A percentile compares a stretch with the other conserved stretches of the same genome.
phyloP scores from a whole-genome alignment of 2,113 vertebrate genomes.

The Notechis scutatus region DNA sequence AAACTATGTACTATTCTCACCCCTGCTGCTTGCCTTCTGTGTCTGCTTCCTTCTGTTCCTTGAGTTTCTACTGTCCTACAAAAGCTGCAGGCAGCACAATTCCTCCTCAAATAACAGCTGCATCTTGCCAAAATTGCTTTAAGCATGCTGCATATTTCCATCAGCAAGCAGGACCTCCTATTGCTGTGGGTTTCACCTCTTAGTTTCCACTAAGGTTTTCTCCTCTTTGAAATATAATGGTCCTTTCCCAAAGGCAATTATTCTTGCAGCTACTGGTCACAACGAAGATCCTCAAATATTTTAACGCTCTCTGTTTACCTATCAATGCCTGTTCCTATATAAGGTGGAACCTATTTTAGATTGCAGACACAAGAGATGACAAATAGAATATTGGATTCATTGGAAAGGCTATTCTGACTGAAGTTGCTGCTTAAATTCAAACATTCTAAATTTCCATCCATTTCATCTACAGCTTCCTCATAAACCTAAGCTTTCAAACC shows the following conservation, averaged over 20 bases:
- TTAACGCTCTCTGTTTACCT: neutral
- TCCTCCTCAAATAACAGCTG: neutral
- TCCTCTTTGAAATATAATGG: neutral
- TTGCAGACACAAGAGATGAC: neutral
- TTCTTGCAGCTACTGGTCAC: neutral
- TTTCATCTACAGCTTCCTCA: neutral
- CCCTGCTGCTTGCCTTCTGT: neutral
- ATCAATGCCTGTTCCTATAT: neutral
- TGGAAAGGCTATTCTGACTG: neutral
- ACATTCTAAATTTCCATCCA: neutral
- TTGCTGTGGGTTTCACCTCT: neutral
- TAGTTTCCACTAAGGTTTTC: neutral
- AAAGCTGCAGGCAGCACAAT: neutral
- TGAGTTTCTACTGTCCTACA: neutral
- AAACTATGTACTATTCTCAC: neutral
- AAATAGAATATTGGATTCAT: neutral
- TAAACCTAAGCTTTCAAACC: neutral
- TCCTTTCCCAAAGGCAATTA: neutral
- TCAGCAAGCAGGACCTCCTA: neutral
- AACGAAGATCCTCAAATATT: neutral
- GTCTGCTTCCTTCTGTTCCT: neutral
- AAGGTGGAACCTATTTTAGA: neutral
- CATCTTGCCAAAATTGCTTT: neutral
- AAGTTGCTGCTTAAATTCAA: neutral
- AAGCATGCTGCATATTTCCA: neutral